Evolutionary conservation across 2,113 vertebrate species (phyloP).

Genomic region (Pristiophorus japonicus): DNA sequence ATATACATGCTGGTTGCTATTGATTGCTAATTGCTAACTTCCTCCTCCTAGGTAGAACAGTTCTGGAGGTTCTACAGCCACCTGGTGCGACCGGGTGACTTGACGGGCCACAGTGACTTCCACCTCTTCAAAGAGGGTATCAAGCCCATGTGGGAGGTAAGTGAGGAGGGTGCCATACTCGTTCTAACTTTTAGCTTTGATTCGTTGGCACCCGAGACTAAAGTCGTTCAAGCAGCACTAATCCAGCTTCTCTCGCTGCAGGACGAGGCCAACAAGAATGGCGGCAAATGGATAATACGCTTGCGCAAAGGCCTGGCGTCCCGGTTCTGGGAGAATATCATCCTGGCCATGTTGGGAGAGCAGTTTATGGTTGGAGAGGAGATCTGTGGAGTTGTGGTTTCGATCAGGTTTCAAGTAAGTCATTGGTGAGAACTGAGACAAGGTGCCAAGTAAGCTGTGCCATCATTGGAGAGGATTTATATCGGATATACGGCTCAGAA

Average conservation of each 20-base stretch:
- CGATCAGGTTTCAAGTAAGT: conserved; percentile 69
- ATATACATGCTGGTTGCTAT: background rate
- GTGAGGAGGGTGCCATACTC: background rate
- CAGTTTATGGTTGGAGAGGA: conserved; percentile 78
- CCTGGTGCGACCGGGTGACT: conserved; percentile 70
- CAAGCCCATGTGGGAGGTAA: conserved; percentile 76
- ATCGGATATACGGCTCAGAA: too few species aligned
- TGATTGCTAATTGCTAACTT: background rate
- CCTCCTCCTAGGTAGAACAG: conserved; percentile 67
- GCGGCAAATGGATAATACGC: conserved; percentile 74
- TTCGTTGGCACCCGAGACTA: background rate
- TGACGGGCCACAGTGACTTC: conserved; percentile 71
- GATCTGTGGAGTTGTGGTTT: conserved; percentile 72
- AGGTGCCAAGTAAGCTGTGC: background rate
- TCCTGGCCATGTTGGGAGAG: conserved; percentile 71
- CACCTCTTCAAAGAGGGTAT: conserved; percentile 75
- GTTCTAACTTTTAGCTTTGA: background rate
- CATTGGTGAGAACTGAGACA: background rate
- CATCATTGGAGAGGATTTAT: too few species aligned
- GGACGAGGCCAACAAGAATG: conserved; percentile 74
- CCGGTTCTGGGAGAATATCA: conserved; percentile 74
- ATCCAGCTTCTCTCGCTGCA: conserved; percentile 37
- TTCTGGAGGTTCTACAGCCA: conserved; percentile 78
- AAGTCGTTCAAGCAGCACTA: background rate
- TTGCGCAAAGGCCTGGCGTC: conserved; percentile 69